These are phyloP conservation scores for Heliothis subflexa DNA, from an alignment of 1,140 invertebrate species.

Conservation along the genomic window DNA sequence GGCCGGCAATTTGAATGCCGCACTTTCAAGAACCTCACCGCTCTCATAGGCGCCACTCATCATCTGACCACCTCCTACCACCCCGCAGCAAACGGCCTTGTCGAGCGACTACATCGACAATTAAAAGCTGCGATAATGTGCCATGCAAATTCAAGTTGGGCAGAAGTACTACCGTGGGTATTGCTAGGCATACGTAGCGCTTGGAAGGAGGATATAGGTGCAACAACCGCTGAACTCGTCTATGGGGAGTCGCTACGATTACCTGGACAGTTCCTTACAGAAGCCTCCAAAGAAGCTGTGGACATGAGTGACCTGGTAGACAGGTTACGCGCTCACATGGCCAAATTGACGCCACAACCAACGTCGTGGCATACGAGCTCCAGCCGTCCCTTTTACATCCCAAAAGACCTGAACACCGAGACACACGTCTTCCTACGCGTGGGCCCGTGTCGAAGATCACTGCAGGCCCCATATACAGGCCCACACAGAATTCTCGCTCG, in stretches of 20 bases:
- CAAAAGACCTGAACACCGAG: background rate
- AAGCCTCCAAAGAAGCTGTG: too few species aligned
- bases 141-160: background rate
- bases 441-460: background rate
- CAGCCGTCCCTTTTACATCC: too few species aligned
- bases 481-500: background rate
- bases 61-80: background rate
- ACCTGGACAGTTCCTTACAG: too few species aligned
- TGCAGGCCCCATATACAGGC: background rate
- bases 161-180: background rate
- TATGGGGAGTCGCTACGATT: background rate
- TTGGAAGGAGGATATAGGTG: background rate
- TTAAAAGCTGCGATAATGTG: too few species aligned
- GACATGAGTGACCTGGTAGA: too few species aligned
- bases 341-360: too few species aligned
- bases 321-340: too few species aligned
- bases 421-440: background rate
- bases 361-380: too few species aligned
- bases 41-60: background rate
- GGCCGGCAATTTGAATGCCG: constrained; percentile 1
- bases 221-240: background rate
- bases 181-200: background rate
- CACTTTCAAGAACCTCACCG: background rate
- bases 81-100: constrained; percentile 10
- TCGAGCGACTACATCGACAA: too few species aligned